Percentiles rank a stretch among this genome's conserved stretches.
Conservation (phyloP, 2,888 invertebrate species). For the Hirtodrosophila cameraria region DNA sequence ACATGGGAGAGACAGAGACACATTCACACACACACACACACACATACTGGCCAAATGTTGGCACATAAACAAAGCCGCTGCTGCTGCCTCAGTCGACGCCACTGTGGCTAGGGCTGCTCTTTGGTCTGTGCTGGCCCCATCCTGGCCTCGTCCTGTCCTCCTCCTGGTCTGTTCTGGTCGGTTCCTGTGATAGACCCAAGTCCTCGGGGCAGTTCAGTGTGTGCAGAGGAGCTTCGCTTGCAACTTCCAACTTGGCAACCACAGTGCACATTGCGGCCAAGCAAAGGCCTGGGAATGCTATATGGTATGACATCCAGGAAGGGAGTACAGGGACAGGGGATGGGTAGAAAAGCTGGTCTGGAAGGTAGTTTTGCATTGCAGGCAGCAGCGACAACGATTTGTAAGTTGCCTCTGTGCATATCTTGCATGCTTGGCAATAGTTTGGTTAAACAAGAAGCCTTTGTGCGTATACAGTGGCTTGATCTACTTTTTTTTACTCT, state of each 20-base stretch:
- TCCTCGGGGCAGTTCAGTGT: slow-evolving; percentile 42
- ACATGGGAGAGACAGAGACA: background rate
- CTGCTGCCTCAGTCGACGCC: slow-evolving; percentile 17
- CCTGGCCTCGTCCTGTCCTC: slow-evolving; percentile 5
- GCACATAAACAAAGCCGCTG: slow-evolving; percentile 70
- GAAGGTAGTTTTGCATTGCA: slow-evolving; percentile 34
- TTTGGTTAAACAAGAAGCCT: slow-evolving; percentile 32
- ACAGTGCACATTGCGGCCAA: slow-evolving; percentile 54
- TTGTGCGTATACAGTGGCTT: slow-evolving; percentile 61
- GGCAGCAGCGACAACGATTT: slow-evolving; percentile 56
- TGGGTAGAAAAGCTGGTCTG: slow-evolving; percentile 5
- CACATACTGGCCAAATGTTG: slow-evolving; percentile 57
- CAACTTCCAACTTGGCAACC: slow-evolving; percentile 48
- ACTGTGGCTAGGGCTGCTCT: slow-evolving; percentile 13
- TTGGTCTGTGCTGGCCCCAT: background rate
- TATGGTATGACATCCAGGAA: background rate
- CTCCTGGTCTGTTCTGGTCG: slow-evolving; percentile 28
- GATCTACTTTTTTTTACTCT: slow-evolving; percentile 66
- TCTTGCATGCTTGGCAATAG: slow-evolving; percentile 47
- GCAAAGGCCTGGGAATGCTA: slow-evolving; percentile 22
- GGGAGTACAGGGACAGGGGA: background rate
- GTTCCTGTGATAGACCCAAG: slow-evolving; percentile 47
- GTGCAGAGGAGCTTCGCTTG: background rate
- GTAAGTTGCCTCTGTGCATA: slow-evolving; percentile 63
- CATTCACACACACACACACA: slow-evolving; percentile 25